Evolutionary conservation across 2,113 vertebrate genomes (phyloP).

Genomic region (Orientallactaga bullata): DNA sequence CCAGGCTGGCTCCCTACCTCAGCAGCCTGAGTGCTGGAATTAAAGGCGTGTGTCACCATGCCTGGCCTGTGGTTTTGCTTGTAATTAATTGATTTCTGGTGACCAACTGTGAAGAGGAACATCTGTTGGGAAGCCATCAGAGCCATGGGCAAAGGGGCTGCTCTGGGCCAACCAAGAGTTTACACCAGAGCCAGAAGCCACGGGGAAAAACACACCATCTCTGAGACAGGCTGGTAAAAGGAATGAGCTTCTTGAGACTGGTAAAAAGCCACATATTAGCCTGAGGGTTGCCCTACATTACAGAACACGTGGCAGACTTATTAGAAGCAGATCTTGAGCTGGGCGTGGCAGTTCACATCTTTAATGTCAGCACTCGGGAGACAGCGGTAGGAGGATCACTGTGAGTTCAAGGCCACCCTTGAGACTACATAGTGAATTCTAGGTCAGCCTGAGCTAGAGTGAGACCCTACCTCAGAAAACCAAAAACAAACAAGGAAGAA

Average conservation of each 20-base stretch:
- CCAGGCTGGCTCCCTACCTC: too few species aligned
- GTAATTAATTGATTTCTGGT: not conserved
- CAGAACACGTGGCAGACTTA: not conserved
- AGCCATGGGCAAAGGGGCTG: not conserved
- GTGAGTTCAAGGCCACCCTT: too few species aligned
- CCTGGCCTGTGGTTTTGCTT: not conserved
- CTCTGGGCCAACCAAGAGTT: accelerated
- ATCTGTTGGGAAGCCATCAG: not conserved
- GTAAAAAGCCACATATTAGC: not conserved
- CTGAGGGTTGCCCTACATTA: too few species aligned
- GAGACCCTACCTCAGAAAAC: too few species aligned
- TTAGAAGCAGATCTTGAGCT: not conserved
- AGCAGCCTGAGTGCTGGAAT: too few species aligned
- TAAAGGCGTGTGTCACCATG: too few species aligned
- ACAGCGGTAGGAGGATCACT: too few species aligned
- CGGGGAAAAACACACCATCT: not conserved
- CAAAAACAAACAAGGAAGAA: too few species aligned
- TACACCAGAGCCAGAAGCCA: not conserved
- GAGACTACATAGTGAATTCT: too few species aligned
- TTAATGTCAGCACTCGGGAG: too few species aligned
- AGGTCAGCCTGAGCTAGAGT: too few species aligned
- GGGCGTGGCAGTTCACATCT: too few species aligned
- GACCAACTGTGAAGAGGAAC: not conserved
- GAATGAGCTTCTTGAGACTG: not conserved
- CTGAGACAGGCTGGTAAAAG: not conserved